phyloP scores from a whole-genome alignment of 2,888 invertebrate genomes.

The Vandiemenella viatica region DNA sequence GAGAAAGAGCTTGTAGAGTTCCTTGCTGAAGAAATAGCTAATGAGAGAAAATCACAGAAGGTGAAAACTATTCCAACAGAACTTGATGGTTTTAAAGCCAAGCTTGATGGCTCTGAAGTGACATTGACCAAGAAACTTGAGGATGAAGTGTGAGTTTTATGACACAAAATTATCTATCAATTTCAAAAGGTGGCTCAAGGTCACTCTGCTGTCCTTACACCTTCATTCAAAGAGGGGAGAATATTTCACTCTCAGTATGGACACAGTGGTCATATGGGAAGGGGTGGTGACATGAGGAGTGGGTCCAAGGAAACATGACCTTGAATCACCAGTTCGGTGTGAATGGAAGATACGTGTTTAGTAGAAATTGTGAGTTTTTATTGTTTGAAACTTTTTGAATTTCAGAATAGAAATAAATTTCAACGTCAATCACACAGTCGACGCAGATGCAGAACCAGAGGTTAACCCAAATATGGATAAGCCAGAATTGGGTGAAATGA shows the following conservation, averaged over 20 bases:
- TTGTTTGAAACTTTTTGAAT: no score
- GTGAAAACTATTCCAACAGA: slow-evolving; percentile 55
- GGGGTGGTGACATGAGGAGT: no score
- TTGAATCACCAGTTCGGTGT: no score
- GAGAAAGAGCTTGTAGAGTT: slow-evolving; percentile 82
- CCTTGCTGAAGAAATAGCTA: slow-evolving; percentile 81
- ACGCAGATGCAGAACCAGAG: slow-evolving; percentile 58
- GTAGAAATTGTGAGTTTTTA: no score
- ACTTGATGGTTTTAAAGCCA: slow-evolving; percentile 68
- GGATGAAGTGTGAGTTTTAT: slow-evolving; percentile 51
- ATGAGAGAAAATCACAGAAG: slow-evolving; percentile 74
- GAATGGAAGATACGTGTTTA: no score
- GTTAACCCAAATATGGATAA: slow-evolving; percentile 46
- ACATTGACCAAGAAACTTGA: slow-evolving; percentile 56
- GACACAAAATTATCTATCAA: no score
- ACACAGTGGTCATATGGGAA: no score
- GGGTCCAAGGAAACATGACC: no score
- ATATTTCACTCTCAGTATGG: no score
- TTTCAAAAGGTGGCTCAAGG: no score
- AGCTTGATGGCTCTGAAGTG: slow-evolving; percentile 70
- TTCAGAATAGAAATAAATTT: slow-evolving; percentile 60
- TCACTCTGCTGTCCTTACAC: no score
- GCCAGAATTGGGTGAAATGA: slow-evolving; percentile 69
- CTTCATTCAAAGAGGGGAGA: no score
- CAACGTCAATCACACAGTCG: slow-evolving; percentile 91